Percentiles rank a stretch among this genome's conserved stretches.
Conservation (phyloP, 2,113 vertebrate species). For the Rhinoderma darwinii region DNA sequence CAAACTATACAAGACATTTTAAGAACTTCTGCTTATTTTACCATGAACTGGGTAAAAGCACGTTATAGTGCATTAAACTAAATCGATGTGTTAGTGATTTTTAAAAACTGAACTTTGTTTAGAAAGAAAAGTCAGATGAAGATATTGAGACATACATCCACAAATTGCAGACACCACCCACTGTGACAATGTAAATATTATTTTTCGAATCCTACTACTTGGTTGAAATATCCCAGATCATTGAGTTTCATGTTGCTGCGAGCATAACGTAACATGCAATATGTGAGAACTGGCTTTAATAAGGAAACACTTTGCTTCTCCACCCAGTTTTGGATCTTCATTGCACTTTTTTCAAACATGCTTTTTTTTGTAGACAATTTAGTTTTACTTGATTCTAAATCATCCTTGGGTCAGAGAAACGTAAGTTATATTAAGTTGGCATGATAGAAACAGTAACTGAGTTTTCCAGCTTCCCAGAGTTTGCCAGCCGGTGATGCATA, state of each 20-base stretch:
- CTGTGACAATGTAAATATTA: slow-evolving; percentile 51
- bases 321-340: slow-evolving; percentile 21
- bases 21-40: too few relatives aligned
- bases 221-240: slow-evolving; percentile 34
- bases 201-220: slow-evolving; percentile 34
- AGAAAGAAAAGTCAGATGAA: slow-evolving; percentile 6
- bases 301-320: slow-evolving; percentile 31
- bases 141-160: slow-evolving; percentile 20
- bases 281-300: slow-evolving; percentile 20
- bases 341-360: neutral
- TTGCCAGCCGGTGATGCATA: slow-evolving; percentile 2
- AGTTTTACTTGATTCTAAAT: slow-evolving; percentile 12
- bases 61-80: neutral
- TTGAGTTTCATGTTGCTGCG: neutral
- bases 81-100: too few relatives aligned
- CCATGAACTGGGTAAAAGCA: neutral
- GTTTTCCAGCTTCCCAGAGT: neutral
- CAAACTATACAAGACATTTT: too few relatives aligned
- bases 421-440: neutral
- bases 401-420: neutral
- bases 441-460: neutral
- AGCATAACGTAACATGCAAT: slow-evolving; percentile 19
- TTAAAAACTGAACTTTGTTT: slow-evolving; percentile 35
- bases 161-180: slow-evolving; percentile 45
- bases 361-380: neutral